Evolutionary conservation across 2,113 vertebrate genomes (phyloP).

Genomic region (Dicaeum eximium): DNA sequence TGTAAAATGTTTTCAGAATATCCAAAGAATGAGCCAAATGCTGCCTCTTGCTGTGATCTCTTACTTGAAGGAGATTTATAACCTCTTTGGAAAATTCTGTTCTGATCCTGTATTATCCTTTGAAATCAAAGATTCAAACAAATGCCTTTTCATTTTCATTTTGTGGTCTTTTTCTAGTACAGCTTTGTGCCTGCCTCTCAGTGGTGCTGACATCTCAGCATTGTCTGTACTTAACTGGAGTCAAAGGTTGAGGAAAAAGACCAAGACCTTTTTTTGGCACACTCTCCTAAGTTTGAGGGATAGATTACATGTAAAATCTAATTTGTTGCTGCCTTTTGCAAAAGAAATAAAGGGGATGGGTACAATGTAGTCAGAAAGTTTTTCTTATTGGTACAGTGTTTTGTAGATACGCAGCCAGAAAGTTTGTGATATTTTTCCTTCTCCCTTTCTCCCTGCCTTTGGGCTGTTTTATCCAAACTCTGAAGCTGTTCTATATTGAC

Average conservation of each 20-base stretch:
- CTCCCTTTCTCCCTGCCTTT: accelerated
- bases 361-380: neutral
- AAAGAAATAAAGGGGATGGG: neutral
- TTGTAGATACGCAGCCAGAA: neutral
- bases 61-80: neutral
- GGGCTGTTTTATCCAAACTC: neutral
- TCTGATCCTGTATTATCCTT: neutral
- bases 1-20: neutral
- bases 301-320: neutral
- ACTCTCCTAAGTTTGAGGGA: neutral
- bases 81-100: neutral
- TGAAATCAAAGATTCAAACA: neutral
- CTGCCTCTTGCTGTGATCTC: neutral
- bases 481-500: neutral
- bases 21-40: neutral
- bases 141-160: neutral
- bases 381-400: neutral
- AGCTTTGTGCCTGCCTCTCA: neutral
- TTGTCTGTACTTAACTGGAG: neutral
- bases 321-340: neutral
- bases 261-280: neutral
- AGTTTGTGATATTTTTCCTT: neutral
- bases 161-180: neutral
- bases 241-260: neutral
- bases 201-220: neutral